Conservation (phyloP, 2,113 vertebrate species). For the Chelonoidis abingdonii region DNA sequence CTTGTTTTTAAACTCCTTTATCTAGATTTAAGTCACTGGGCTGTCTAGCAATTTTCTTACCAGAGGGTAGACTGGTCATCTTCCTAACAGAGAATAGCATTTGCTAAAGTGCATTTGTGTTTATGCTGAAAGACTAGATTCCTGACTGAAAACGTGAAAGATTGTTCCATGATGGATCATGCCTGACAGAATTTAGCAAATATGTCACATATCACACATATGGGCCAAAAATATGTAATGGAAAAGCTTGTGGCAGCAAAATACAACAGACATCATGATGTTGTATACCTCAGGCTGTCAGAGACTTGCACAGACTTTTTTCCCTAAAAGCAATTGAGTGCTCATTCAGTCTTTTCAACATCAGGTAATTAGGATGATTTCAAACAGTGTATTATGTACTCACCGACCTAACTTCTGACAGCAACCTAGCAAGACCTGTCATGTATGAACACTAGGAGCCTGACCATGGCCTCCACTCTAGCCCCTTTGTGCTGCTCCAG, state of each 20-base stretch:
- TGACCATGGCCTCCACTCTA: background rate
- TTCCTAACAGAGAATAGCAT: background rate
- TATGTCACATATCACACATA: background rate
- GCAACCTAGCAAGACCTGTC: background rate
- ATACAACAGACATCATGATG: background rate
- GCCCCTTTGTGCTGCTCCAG: background rate
- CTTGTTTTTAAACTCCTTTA: background rate
- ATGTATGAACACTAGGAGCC: background rate
- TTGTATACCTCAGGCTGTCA: background rate
- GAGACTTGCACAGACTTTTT: background rate
- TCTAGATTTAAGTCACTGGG: background rate
- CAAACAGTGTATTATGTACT: background rate
- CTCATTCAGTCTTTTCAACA: background rate
- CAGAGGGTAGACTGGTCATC: background rate
- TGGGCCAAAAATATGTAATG: background rate
- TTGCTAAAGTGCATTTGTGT: background rate
- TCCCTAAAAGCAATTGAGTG: background rate
- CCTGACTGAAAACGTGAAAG: background rate
- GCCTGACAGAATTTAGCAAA: background rate
- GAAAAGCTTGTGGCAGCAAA: background rate
- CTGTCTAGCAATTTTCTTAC: background rate
- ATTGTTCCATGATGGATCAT: background rate
- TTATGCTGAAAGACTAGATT: background rate
- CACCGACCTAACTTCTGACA: background rate
- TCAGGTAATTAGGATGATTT: background rate